Base-by-base conservation (phyloP, 2,888 invertebrate species). In the Zhuqinia jingwanae region DNA sequence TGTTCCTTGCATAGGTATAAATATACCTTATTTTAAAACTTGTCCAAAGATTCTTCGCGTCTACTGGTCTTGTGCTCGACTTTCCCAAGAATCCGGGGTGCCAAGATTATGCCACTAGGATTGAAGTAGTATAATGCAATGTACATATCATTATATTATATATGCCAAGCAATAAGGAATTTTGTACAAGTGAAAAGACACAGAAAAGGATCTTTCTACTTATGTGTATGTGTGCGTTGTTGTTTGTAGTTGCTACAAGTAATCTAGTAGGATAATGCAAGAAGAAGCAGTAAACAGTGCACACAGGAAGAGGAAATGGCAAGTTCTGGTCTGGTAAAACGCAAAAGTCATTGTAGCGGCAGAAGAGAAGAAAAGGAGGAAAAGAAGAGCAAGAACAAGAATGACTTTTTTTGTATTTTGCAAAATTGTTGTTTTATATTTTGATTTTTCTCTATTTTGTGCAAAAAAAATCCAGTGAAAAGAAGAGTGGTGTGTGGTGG, bases 281-380 rank as follows among this genome's bases (percentile, higher is more conserved):
- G 58, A 50, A 73, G 27, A 73, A 50, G 27, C 53, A 73, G 73
- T 22, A 20, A 58, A 58, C 53, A 53, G 53, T 75, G 50, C 47
- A 30, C 79, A 85, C 79, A 85, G 85, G 79, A 85, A 80, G 53
- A 77, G 86, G 86, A 86, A 86, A 86, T 86, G 80, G 81, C 70
- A 65, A 80, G 60, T 76, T 86, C 81, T 86, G 86, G 86, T 81
- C 81, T 80, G 58, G 76, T 76, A 76, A 65, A 81, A 81, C 50
- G 76, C 17, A 68, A 78, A 70, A 78, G 45, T 30, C 50, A 68
- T 77, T 70, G 58, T 75, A 45, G 58, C 58, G 77, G 17, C 81
- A 45, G 53, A 30, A 65, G 73, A 65, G 73, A 42, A 65, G 79
- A 65, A 68, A 27, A n/a, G n/a, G n/a, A n/a, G n/a, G n/a, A n/a